Percentiles rank a stretch among this genome's conserved stretches.
phyloP scores from a whole-genome alignment of 2,888 invertebrate genomes.

The Rhodophaea formosa region DNA sequence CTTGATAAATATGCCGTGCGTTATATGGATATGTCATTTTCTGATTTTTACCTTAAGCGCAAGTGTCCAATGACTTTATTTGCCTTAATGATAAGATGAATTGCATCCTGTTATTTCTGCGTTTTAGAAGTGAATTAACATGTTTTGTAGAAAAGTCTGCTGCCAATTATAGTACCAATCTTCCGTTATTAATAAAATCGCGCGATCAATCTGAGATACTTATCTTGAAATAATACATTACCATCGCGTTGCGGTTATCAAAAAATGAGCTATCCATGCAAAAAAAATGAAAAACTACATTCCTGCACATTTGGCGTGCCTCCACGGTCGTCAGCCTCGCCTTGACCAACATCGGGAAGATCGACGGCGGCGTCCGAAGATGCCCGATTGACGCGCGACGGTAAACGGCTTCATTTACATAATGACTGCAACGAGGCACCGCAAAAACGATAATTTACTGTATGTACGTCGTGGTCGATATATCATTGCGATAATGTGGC shows the following conservation, averaged over 20 bases:
- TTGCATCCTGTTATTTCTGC: neutral
- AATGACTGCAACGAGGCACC: slow-evolving; percentile 24
- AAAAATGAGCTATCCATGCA: neutral
- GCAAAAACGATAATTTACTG: slow-evolving; percentile 13
- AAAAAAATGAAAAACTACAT: slow-evolving; percentile 63
- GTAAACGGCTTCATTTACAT: slow-evolving; percentile 46
- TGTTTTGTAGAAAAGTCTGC: neutral
- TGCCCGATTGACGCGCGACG: slow-evolving; percentile 55
- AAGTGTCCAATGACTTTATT: neutral
- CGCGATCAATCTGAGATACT: neutral
- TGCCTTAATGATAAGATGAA: neutral
- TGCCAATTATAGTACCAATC: neutral
- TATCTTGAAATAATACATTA: neutral
- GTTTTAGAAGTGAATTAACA: neutral
- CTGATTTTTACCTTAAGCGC: neutral
- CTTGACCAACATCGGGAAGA: slow-evolving; percentile 73
- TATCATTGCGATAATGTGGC: slow-evolving; percentile 8
- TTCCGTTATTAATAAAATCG: neutral
- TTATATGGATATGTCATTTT: neutral
- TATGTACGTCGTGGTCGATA: slow-evolving; percentile 15
- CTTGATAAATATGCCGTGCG: neutral
- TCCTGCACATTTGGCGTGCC: slow-evolving; percentile 62
- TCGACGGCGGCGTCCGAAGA: slow-evolving; percentile 57
- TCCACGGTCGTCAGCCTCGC: slow-evolving; percentile 72
- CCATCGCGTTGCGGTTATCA: neutral